phyloP scores from a whole-genome alignment of 2,113 vertebrate genomes.

The Melierax canorus region DNA sequence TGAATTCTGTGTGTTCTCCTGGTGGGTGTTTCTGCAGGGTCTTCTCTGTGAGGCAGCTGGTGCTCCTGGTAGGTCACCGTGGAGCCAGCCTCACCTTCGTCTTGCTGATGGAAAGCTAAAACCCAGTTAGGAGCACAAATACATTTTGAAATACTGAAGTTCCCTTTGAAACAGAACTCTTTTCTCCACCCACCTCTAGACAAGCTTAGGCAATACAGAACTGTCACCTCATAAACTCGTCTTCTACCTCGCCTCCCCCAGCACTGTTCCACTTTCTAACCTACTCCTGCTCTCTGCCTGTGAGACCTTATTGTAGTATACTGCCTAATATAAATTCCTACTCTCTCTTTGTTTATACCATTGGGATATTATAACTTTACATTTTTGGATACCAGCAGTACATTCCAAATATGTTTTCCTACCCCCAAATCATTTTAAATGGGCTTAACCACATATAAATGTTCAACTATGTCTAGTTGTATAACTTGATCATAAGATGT shows the following conservation, averaged over 20 bases:
- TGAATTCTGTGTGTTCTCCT: background rate
- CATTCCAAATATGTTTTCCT: constrained; percentile 30
- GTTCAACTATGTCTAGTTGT: background rate
- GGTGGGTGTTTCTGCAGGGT: background rate
- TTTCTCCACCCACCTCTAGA: background rate
- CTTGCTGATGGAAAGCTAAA: background rate
- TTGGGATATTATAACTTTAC: background rate
- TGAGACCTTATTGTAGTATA: background rate
- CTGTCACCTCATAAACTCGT: background rate
- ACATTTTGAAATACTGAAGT: background rate
- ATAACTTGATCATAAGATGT: background rate
- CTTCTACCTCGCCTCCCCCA: background rate
- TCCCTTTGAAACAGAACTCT: background rate
- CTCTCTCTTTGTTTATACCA: background rate
- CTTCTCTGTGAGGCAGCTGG: background rate
- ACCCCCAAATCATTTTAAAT: background rate
- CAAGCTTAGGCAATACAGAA: background rate
- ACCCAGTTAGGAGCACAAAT: background rate
- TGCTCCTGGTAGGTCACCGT: background rate
- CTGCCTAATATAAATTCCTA: constrained; percentile 6
- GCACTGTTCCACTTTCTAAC: background rate
- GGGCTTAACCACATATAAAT: background rate
- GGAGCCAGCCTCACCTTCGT: background rate
- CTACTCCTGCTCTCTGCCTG: background rate
- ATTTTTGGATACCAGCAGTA: background rate